phyloP scores from a whole-genome alignment of 30 jellyfish, hydroid and myxozoan genomes.

The Aurelia coerulea region DNA sequence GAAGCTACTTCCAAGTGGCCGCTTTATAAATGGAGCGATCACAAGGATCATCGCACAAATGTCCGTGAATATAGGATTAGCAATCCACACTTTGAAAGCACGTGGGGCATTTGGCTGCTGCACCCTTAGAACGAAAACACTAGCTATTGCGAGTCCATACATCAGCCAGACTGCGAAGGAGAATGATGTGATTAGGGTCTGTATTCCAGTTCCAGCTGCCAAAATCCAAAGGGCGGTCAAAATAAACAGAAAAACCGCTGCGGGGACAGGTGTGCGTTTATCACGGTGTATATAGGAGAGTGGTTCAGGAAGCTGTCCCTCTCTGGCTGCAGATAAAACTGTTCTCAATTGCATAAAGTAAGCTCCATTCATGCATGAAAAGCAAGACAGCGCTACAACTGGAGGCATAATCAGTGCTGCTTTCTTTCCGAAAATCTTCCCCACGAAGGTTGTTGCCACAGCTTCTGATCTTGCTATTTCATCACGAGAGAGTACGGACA shows the following conservation, averaged over 20 bases:
- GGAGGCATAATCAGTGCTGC: constrained; percentile 46
- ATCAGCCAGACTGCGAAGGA: background rate
- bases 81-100: constrained; percentile 43
- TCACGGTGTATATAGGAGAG: constrained; percentile 56
- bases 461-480: constrained; percentile 57
- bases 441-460: constrained; percentile 63
- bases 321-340: constrained; percentile 70
- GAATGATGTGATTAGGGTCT: background rate
- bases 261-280: constrained; percentile 69
- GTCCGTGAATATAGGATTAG: constrained; percentile 22
- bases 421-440: constrained; percentile 35
- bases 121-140: constrained; percentile 24
- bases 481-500: constrained; percentile 46
- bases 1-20: background rate
- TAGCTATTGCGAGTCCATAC: constrained; percentile 10
- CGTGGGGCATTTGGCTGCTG: constrained; percentile 29
- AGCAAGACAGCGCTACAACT: constrained; percentile 51
- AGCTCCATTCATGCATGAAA: constrained; percentile 40
- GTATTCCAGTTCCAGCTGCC: background rate
- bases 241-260: constrained; percentile 25
- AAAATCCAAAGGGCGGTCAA: constrained; percentile 44
- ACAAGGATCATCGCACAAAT: background rate
- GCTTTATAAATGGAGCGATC: constrained; percentile 20
- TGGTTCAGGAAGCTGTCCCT: constrained; percentile 75
- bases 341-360: constrained; percentile 34